These are phyloP conservation scores for Hydriomena furcata DNA, from an alignment of 2,888 invertebrate genomes.

Conservation along the genomic window DNA sequence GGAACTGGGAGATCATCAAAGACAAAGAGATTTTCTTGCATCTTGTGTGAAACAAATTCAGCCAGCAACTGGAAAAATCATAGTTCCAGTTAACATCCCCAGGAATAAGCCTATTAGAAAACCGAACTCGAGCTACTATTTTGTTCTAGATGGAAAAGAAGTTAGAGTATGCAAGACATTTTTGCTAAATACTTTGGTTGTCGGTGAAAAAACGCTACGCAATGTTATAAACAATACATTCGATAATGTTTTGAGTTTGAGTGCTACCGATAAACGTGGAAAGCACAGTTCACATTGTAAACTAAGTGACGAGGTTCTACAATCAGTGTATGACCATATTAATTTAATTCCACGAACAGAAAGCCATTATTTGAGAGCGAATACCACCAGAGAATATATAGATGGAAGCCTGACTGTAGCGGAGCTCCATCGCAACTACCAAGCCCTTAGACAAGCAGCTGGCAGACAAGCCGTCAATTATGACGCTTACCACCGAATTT, in stretches of 20 bases:
- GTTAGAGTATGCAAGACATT: constrained; percentile 22
- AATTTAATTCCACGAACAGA: constrained; percentile 37
- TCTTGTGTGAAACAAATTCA: constrained; percentile 30
- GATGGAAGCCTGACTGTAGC: constrained; percentile 38
- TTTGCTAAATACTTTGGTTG: constrained; percentile 29
- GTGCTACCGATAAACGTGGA: constrained; percentile 33
- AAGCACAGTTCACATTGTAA: constrained; percentile 31
- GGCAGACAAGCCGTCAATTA: constrained; percentile 30
- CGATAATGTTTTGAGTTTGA: constrained; percentile 22
- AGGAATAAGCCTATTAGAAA: constrained; percentile 28
- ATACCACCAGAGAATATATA: constrained; percentile 33
- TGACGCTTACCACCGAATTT: constrained; percentile 27
- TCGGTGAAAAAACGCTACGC: constrained; percentile 34
- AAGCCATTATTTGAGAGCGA: constrained; percentile 37
- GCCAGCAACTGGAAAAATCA: constrained; percentile 32
- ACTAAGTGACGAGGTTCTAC: constrained; percentile 27
- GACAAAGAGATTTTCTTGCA: constrained; percentile 33
- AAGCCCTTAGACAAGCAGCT: constrained; percentile 16
- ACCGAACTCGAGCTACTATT: constrained; percentile 34
- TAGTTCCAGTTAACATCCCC: constrained; percentile 24
- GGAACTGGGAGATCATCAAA: constrained; percentile 29
- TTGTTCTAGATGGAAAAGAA: constrained; percentile 30
- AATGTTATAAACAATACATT: constrained; percentile 31
- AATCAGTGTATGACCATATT: constrained; percentile 35
- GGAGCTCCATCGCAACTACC: constrained; percentile 36